Conservation (phyloP, 2,888 invertebrate species). For the Apamea crenata region DNA sequence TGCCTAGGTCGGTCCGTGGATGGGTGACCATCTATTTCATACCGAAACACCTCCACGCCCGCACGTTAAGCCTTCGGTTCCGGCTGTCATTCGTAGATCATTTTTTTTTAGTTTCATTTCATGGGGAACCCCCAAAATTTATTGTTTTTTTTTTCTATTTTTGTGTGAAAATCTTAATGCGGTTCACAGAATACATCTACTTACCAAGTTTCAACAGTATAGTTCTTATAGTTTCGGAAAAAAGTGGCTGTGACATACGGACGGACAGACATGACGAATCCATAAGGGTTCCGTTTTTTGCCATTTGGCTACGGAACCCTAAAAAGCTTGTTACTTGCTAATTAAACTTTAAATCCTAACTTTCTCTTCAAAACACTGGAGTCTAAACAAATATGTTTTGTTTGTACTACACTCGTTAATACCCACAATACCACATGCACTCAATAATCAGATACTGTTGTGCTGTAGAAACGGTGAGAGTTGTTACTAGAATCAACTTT, state of each 20-base stretch:
- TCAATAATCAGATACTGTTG: slow-evolving; percentile 22
- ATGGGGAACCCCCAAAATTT: too few relatives aligned
- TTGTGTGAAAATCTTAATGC: too few relatives aligned
- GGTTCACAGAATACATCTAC: too few relatives aligned
- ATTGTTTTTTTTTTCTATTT: too few relatives aligned
- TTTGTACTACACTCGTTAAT: neutral
- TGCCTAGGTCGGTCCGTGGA: neutral
- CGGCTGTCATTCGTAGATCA: neutral
- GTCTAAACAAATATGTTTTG: neutral
- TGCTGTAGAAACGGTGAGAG: slow-evolving; percentile 1
- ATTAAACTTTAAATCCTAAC: neutral
- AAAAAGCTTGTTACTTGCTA: neutral
- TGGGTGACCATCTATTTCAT: neutral
- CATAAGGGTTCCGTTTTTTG: too few relatives aligned
- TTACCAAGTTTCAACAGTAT: too few relatives aligned
- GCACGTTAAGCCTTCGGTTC: neutral
- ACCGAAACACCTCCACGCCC: neutral
- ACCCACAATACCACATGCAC: neutral
- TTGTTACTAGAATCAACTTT: slow-evolving; percentile 40
- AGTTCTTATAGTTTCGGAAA: too few relatives aligned
- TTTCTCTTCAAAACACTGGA: neutral
- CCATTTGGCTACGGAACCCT: too few relatives aligned
- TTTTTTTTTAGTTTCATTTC: too few relatives aligned
- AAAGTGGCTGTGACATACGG: too few relatives aligned
- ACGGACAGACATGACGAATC: too few relatives aligned